These are phyloP conservation scores for Eustalomyia histrio DNA, from an alignment of 2,888 invertebrate genomes.

Conservation along the genomic window DNA sequence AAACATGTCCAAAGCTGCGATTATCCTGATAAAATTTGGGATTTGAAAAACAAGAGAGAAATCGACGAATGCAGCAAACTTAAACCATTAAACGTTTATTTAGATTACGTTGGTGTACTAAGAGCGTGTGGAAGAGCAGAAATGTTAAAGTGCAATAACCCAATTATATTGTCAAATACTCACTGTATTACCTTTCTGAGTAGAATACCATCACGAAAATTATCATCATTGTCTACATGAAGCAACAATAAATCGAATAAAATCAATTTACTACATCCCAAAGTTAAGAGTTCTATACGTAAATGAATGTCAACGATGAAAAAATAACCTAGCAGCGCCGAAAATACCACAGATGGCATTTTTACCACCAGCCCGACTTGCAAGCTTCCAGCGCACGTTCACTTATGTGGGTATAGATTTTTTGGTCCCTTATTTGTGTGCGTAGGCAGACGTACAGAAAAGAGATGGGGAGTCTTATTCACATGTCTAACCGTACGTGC, in stretches of 20 bases:
- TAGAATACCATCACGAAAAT: slow-evolving; percentile 46
- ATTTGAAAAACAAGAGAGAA: background rate
- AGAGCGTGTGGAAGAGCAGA: background rate
- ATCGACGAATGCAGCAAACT: background rate
- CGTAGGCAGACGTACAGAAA: slow-evolving; percentile 59
- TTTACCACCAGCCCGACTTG: slow-evolving; percentile 55
- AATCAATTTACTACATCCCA: slow-evolving; percentile 49
- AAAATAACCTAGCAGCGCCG: slow-evolving; percentile 48
- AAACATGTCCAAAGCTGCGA: background rate
- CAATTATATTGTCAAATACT: background rate
- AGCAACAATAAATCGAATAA: slow-evolving; percentile 53
- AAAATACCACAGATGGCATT: slow-evolving; percentile 47
- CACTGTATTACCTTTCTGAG: slow-evolving; percentile 51
- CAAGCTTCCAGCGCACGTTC: slow-evolving; percentile 59
- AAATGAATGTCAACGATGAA: slow-evolving; percentile 56
- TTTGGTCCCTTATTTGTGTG: slow-evolving; percentile 61
- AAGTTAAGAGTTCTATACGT: slow-evolving; percentile 48
- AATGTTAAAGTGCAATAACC: background rate
- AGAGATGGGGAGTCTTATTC: slow-evolving; percentile 66
- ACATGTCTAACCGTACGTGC: slow-evolving; percentile 65
- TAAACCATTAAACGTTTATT: background rate
- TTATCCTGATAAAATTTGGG: background rate
- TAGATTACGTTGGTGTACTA: background rate
- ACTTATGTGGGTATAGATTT: slow-evolving; percentile 64
- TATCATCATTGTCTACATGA: slow-evolving; percentile 48